Conservation (phyloP, 2,888 invertebrate genomes). For the Clepsis dumicolana region DNA sequence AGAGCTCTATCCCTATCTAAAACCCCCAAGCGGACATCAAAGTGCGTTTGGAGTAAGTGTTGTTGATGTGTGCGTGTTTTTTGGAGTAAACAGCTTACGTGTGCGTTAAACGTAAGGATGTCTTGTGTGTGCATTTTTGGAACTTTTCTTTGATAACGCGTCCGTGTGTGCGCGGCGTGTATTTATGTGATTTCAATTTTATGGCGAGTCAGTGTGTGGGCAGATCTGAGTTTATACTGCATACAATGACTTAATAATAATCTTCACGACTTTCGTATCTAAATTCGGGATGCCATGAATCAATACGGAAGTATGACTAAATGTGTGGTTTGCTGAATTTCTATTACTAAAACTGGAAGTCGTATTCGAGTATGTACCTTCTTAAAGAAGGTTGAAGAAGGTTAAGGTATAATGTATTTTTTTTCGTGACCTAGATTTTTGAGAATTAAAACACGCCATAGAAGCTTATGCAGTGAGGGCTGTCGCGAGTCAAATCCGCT, state of each 20-base stretch:
- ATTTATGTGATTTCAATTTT: conserved; percentile 41
- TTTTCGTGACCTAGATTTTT: no score
- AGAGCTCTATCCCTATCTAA: conserved; percentile 14
- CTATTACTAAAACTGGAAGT: no score
- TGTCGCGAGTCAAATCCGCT: no score
- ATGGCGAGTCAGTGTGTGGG: conserved; percentile 40
- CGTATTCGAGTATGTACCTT: no score
- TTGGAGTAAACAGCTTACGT: conserved; percentile 64
- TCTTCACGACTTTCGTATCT: conserved; percentile 26
- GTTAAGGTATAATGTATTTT: no score
- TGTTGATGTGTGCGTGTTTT: conserved; percentile 55
- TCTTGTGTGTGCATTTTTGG: conserved; percentile 54
- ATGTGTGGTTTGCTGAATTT: not conserved
- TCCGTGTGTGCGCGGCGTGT: conserved; percentile 44
- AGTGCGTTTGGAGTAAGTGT: not conserved
- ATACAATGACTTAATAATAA: conserved; percentile 39
- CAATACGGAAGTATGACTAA: not conserved
- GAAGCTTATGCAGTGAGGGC: no score
- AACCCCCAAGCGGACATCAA: not conserved
- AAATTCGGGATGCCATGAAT: conserved; percentile 14
- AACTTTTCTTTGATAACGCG: conserved; percentile 52
- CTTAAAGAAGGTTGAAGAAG: no score
- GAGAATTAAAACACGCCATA: no score
- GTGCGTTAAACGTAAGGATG: conserved; percentile 52
- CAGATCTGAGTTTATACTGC: conserved; percentile 42